Base-by-base conservation (phyloP, 2,113 vertebrate genomes). In the Sturnira hondurensis region DNA sequence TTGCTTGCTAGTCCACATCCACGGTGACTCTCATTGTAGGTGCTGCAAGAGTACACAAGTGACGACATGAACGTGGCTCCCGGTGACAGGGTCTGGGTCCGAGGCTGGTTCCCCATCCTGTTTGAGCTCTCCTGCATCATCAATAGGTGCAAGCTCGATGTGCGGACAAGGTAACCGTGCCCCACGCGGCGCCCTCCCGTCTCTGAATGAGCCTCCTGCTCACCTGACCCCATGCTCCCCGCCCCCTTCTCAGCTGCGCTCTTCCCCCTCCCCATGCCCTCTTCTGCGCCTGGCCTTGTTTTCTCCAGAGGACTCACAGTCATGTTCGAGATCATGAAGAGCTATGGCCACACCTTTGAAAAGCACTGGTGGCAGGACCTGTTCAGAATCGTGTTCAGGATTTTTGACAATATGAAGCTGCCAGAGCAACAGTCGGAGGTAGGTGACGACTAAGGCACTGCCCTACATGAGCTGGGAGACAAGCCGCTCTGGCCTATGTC, bases 321-420 rank as follows among this genome's bases (percentile, higher is more conserved):
- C 92, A 99, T 99, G 99, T 99, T 99, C 97, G 99, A 99, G 98
- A 99, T 99, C 97, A 99, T 99, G 99, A 99, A 99, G 98, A 99
- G 99, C 96, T 99, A 99, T 0, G 99, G 99, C 7, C 98, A 99
- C 96, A 99, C 99, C 24, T 99, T 99, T 95, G 99, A 99, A 98
- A 99, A 99, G 86, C 99, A 99, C 93, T 99, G 99, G 99, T 99
- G 99, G 99, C 99, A 99, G 82, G 99, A 99, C 98, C 98, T 99
- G 84, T 99, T 99, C 97, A 98, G 99, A 95, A 99, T 99, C 36
- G 99, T 99, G 91, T 99, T 99, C 98, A 98, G 99, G 67, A 99
- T 99, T 98, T 99, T 99, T 73, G 99, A 99, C 98, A 99, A 99
- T 56, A 99, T 99, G 99, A 99, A 99, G 97, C 99, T 99, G 16